Evolutionary conservation across 2,888 invertebrate genomes (phyloP), one percentile per base, ranked within the genome.

Genomic region (Drosophila subsilvestris): DNA sequence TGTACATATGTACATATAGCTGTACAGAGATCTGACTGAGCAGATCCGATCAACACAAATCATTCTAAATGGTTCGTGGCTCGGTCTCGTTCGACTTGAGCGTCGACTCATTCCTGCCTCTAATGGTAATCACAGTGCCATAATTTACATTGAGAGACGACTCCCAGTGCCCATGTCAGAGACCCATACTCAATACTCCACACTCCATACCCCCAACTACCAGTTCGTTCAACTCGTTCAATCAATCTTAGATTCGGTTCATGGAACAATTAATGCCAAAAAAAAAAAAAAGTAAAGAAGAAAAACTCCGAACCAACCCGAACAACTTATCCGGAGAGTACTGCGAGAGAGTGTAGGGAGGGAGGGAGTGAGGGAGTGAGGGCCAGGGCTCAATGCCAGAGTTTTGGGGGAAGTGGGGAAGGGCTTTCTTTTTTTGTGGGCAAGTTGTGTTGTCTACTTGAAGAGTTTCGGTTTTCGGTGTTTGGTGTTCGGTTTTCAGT

Each of bases 211-310:
- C 44, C 44, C 18, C 37, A 53, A 54, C 51, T 55, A 43, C 22
- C 59, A 75, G 84, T 87, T 85, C 84, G 70, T 70, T 85, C 82
- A 85, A 87, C 85, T 75, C 70, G 71, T 77, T 80, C 86, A 84
- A 86, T 86, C 88, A 88, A 86, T 86, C 88, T 88, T 88, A 82
- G 86, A 78, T 88, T 86, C 79, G 80, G 83, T 80, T 86, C 81
- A 84, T 74, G 81, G 84, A 88, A 86, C 86, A 86, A 88, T 86
- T 86, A 88, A 86, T 86, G 84, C 86, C 83, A 83, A 83, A 87
- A 76, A 69, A 18, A 29, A 50, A 50, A 48, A 37, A 37, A 63
- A 67, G 51, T 71, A 66, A n/a, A 29, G 27, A 87, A 75, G 65
- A 44, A 54, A 42, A 53, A 47, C 44, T 47, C 18, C 37, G 54